Conservation (phyloP, 2,888 invertebrate species). For the Trypoxylon attenuatum region DNA sequence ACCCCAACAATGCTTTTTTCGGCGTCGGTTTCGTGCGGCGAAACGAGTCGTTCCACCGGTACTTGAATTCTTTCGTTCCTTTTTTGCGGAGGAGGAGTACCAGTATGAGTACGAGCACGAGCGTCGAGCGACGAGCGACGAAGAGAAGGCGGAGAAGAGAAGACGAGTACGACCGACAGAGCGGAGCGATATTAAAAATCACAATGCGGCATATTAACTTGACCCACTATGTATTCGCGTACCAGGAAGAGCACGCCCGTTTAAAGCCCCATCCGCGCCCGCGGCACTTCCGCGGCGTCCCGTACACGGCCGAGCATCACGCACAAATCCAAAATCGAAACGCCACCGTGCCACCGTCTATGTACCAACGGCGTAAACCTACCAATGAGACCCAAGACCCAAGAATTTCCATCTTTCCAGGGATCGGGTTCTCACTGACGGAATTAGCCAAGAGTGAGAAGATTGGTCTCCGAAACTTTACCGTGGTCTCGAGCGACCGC, state of each 20-base stretch:
- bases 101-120: constrained; percentile 36
- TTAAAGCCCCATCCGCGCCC: constrained; percentile 53
- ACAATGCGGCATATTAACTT: constrained; percentile 69
- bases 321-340: too few relatives aligned
- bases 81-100: constrained; percentile 53
- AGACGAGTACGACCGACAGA: constrained; percentile 43
- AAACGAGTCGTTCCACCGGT: constrained; percentile 64
- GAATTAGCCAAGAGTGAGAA: too few relatives aligned
- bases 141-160: constrained; percentile 25
- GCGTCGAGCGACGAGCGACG: constrained; percentile 35
- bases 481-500: constrained; percentile 63
- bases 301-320: too few relatives aligned
- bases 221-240: constrained; percentile 64
- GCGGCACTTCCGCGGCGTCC: constrained; percentile 36
- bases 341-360: too few relatives aligned
- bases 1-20: constrained; percentile 55
- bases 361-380: constrained; percentile 16
- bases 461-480: too few relatives aligned
- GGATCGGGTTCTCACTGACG: constrained; percentile 2
- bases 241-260: constrained; percentile 57
- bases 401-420: neutral
- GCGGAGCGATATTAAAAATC: constrained; percentile 66
- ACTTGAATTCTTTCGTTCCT: constrained; percentile 60
- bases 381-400: constrained; percentile 15
- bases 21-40: constrained; percentile 45